These are phyloP conservation scores for Coelogynopora nodosa DNA, from an alignment of 2,888 invertebrate species.

Conservation along the genomic window DNA sequence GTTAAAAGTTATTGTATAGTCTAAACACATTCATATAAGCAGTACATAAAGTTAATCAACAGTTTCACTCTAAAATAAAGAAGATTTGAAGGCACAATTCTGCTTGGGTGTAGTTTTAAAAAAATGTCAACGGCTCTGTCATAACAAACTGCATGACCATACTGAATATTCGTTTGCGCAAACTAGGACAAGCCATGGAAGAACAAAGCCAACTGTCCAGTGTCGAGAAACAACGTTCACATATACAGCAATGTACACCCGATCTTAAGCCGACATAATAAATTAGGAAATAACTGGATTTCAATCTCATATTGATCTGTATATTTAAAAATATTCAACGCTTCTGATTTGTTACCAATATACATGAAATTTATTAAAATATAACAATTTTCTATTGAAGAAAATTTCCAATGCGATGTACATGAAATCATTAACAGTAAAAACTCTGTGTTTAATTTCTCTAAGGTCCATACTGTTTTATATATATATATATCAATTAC, in stretches of 20 bases:
- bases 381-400: too few species aligned
- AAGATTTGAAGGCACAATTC: not conserved
- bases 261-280: not conserved
- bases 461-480: too few species aligned
- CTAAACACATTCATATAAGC: too few species aligned
- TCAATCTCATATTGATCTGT: not conserved
- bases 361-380: too few species aligned
- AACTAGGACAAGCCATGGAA: not conserved
- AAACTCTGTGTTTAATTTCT: too few species aligned
- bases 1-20: too few species aligned
- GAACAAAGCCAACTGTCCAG: not conserved
- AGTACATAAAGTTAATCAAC: not conserved
- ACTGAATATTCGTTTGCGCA: not conserved
- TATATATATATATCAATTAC: too few species aligned
- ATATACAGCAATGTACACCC: constrained; percentile 8
- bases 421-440: too few species aligned
- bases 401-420: too few species aligned
- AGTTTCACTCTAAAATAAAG: not conserved
- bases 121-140: not conserved
- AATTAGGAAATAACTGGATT: not conserved
- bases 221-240: constrained; percentile 19
- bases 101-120: not conserved
- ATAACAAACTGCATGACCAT: not conserved
- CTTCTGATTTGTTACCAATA: too few species aligned
- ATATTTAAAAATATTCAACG: too few species aligned